These are phyloP conservation scores for Rhingia rostrata DNA, from an alignment of 2,888 invertebrate genomes.

Conservation along the genomic window DNA sequence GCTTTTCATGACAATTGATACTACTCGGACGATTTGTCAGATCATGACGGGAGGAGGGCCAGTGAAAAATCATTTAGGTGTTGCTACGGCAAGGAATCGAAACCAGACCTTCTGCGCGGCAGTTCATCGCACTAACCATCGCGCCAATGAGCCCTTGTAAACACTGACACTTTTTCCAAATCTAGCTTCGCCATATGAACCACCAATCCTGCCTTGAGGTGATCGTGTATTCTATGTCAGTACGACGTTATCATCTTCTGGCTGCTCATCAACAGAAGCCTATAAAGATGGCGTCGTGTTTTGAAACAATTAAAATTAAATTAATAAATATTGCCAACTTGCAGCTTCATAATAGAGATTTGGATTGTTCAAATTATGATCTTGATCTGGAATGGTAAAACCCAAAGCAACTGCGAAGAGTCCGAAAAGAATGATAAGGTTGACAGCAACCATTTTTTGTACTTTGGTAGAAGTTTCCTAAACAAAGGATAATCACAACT, in stretches of 20 bases:
- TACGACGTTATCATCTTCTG: background rate
- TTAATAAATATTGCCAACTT: background rate
- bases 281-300: background rate
- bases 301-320: background rate
- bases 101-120: too few relatives aligned
- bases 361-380: background rate
- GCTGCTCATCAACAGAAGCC: background rate
- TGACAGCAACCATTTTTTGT: slow-evolving; percentile 20
- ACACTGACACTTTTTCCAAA: background rate
- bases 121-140: too few relatives aligned
- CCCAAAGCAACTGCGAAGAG: slow-evolving; percentile 27
- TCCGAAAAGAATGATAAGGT: slow-evolving; percentile 18
- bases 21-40: too few relatives aligned
- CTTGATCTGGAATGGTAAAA: slow-evolving; percentile 16
- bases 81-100: too few relatives aligned
- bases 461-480: background rate
- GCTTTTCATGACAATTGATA: too few relatives aligned
- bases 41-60: too few relatives aligned
- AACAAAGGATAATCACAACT: background rate
- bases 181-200: background rate
- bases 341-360: background rate
- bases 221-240: slow-evolving; percentile 10
- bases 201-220: slow-evolving; percentile 7
- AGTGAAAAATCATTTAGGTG: too few relatives aligned
- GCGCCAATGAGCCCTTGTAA: too few relatives aligned